These are phyloP conservation scores for Hesperophylax magnus DNA, from an alignment of 1,140 invertebrate species.

Conservation along the genomic window DNA sequence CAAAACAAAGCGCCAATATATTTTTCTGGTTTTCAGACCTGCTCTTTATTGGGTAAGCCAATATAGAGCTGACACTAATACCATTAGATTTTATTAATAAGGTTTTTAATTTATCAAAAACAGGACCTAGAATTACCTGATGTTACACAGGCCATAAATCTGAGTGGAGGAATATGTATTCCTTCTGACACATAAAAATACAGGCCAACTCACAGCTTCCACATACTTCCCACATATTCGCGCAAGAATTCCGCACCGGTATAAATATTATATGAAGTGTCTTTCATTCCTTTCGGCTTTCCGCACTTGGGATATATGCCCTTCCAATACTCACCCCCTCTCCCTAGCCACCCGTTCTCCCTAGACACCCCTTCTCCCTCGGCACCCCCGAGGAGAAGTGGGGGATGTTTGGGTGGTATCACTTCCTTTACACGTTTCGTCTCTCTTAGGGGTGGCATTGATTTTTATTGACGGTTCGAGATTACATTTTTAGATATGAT, in stretches of 20 bases:
- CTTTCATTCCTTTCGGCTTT: conserved; percentile 29
- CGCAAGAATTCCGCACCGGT: background rate
- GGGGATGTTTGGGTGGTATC: background rate
- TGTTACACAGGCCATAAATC: background rate
- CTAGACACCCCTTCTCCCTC: background rate
- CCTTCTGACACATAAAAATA: conserved; percentile 13
- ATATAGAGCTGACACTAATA: background rate
- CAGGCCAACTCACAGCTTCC: background rate
- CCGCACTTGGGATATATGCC: conserved; percentile 14
- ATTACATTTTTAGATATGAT: background rate
- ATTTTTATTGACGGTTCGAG: background rate
- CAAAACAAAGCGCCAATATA: background rate
- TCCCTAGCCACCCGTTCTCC: too few species aligned
- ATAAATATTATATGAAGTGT: conserved; percentile 34
- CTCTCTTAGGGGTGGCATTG: background rate
- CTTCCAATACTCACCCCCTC: background rate
- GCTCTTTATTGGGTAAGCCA: background rate
- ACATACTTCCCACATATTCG: background rate
- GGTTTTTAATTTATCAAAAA: background rate
- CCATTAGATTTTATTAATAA: background rate
- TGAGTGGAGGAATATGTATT: background rate
- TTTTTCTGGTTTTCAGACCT: background rate
- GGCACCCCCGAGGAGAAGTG: background rate
- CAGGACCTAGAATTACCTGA: background rate
- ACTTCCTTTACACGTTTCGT: background rate